Percentiles rank a stretch among this genome's conserved stretches.
Evolutionary conservation across 1,140 invertebrate species (phyloP).

Genomic region (Elymnias hypermnestra): DNA sequence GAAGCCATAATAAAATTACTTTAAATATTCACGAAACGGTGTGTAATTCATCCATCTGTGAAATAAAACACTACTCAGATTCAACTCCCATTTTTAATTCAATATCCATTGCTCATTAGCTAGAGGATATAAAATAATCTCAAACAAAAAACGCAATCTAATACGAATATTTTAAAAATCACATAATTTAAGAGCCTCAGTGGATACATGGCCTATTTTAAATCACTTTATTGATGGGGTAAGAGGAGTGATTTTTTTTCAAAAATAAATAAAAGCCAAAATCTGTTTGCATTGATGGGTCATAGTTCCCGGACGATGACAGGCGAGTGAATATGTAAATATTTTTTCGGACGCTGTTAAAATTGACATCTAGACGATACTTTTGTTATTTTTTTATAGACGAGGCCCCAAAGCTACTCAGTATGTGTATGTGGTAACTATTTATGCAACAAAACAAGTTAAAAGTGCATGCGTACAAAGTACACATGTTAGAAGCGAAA

Average conservation of each 20-base stretch:
- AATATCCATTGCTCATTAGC: neutral
- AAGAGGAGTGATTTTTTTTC: constrained; percentile 31
- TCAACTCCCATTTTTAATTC: neutral
- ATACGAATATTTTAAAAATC: neutral
- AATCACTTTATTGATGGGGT: constrained; percentile 34
- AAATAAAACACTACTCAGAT: neutral
- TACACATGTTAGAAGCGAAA: too few relatives aligned
- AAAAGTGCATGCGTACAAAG: too few relatives aligned
- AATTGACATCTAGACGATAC: constrained; percentile 28
- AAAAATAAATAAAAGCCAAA: constrained; percentile 55
- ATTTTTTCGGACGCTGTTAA: constrained; percentile 31
- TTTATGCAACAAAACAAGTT: too few relatives aligned
- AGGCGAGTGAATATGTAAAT: constrained; percentile 33
- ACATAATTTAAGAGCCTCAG: neutral
- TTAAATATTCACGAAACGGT: neutral
- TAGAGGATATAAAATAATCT: too few relatives aligned
- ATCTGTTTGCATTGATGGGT: constrained; percentile 40
- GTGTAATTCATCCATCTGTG: neutral
- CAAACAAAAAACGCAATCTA: neutral
- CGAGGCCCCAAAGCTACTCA: neutral
- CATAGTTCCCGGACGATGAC: constrained; percentile 27
- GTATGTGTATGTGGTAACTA: too few relatives aligned
- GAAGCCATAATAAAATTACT: too few relatives aligned
- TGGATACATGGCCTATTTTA: constrained; percentile 26
- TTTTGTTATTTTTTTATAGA: constrained; percentile 7